Base-by-base conservation (phyloP, 37 sponge, comb jelly and placozoan species). In the Cliona cf. orientalis region DNA sequence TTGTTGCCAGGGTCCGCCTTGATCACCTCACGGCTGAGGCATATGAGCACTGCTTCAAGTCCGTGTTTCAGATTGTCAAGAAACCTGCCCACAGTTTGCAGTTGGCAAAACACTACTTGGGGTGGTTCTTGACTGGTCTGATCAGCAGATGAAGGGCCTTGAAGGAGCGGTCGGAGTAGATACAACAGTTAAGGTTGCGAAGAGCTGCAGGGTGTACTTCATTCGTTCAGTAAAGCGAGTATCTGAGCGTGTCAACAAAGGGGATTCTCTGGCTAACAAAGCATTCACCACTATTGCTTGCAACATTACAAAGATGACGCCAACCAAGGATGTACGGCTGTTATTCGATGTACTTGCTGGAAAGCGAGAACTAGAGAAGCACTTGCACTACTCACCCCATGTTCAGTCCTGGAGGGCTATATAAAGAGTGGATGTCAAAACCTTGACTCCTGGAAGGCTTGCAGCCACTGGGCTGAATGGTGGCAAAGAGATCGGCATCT, bases 201-300 rank as follows among this genome's bases (percentile, higher is more conserved):
- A 84, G 41, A 76, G 84, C 17, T 84, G 84, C 42, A 67, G 75
- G 69, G 83, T 82, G 17, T 74, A 82, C 38, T 82, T 43, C 66
- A 45, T 42, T 35, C 62, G 74, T 2, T 82, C 74, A 43, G 72
- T 63, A 21, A 71, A 63, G 49, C 58, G 40, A 60, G 74, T 82
- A 9, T 39, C 58, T 34, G 74, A 82, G 65, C 72, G 44, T 34
- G n/a, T 82, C 7, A 72, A 71, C 53, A 82, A 72, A 22, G 25
- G 49, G 9, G 32, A 19, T 2, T 59, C 83, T 3, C 35, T 32
- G 49, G 61, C 77, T 61, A 46, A 78, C 49, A 37, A 65, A 26
- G 79, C 79, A 43, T 78, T 78, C 46, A 78, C 67, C 21, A 78
- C 79, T 7, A 78, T 78, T 46, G 79, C 46, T 1, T 78, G 66